Percentiles rank a stretch among this genome's conserved stretches.
phyloP scores from a whole-genome alignment of 2,888 invertebrate genomes.

The Clostera curtula region DNA sequence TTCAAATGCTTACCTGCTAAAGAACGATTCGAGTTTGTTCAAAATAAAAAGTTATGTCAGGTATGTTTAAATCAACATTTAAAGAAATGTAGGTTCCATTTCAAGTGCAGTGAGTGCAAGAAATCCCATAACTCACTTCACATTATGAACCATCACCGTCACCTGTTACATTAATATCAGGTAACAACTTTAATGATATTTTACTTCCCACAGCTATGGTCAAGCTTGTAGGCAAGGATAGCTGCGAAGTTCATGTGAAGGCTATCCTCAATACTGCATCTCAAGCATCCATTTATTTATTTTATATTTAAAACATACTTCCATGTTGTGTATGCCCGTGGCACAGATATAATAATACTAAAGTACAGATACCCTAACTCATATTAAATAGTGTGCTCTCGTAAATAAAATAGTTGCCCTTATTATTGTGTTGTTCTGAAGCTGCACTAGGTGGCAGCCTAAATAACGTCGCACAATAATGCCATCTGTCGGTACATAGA shows the following conservation, averaged over 20 bases:
- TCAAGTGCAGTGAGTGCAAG: conserved; percentile 10
- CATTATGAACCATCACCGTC: conserved; percentile 1
- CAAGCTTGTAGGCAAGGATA: conserved; percentile 6
- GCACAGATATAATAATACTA: no score
- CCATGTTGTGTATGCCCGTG: no score
- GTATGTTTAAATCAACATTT: conserved; percentile 6
- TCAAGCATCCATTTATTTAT: no score
- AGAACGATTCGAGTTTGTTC: conserved; percentile 4
- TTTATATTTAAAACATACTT: no score
- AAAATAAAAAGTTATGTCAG: conserved; percentile 2
- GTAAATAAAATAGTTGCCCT: no score
- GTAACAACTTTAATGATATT: neutral
- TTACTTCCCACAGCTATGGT: conserved; percentile 3
- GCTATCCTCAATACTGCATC: conserved; percentile 10
- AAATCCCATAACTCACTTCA: conserved; percentile 7
- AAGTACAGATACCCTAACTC: no score
- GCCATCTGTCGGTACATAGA: no score
- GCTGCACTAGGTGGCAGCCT: no score
- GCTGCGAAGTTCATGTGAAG: conserved; percentile 7
- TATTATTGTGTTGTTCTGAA: no score
- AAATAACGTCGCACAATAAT: no score
- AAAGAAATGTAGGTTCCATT: conserved; percentile 9
- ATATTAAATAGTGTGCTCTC: no score
- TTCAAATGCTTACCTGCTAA: conserved; percentile 3
- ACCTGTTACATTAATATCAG: neutral